Evolutionary conservation across 2,113 vertebrate genomes (phyloP), one percentile per base, ranked within the genome.

Genomic region (Loxodonta africana): DNA sequence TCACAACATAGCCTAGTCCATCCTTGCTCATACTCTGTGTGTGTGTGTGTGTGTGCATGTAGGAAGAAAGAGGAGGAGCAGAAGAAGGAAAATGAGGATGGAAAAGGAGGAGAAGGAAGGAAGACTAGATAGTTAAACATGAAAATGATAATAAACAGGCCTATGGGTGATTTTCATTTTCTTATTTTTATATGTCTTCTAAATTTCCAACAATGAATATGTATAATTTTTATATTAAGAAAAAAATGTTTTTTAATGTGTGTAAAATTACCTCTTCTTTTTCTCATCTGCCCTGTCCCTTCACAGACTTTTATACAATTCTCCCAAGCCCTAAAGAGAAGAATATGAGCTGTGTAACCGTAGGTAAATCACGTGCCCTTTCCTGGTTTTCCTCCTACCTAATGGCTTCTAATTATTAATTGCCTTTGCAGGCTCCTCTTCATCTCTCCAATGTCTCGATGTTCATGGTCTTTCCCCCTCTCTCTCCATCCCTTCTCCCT

Each of bases 371-470:
- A 82, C 8, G 12, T 67, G 83, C 76, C 46, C 30, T 94, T 26
- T 41, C 25, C 83, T 88, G 71, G 10, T 69, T 94, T 94, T 92
- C 62, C 71, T 83, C 78, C 46, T 88, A 88, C 51, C 69, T 94
- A 91, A 3, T 73, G 48, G 8, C 15, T 83, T 83, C 57, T 63
- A 90, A n/a, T 88, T 84, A 25, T 51, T 46, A 84, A n/a, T 71
- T 77, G 88, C 26, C 20, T 92, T 94, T 90, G 37, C 33, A 77
- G 67, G 77, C 33, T 33, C 46, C 63, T 65, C 41, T 57, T 94
- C 65, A 90, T 67, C 74, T 76, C 30, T 28, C 33, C 33, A 71
- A 17, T 78, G 62, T 91, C 76, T 91, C 48, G 92, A 8, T 53
- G 71, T 71, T 51, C 83, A 44, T 14, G 17, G 48, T 83, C 62